Evolutionary conservation across 2,888 invertebrate species (phyloP).

Genomic region (Anagyrus pseudococci): DNA sequence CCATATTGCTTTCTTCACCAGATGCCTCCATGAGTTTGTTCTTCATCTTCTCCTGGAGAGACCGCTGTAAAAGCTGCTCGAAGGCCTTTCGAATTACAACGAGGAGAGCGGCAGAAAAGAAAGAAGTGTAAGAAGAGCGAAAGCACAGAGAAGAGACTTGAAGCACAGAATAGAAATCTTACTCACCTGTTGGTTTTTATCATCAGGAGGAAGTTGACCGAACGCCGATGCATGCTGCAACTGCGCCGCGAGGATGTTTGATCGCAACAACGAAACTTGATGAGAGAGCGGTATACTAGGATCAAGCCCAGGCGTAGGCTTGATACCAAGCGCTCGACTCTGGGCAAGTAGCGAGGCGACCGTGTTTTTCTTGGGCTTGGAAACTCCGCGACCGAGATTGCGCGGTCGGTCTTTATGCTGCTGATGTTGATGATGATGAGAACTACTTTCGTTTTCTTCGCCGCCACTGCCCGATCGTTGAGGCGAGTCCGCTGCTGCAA

Average conservation of each 20-base stretch:
- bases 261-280: slow-evolving; percentile 67
- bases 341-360: slow-evolving; percentile 88
- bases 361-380: slow-evolving; percentile 91
- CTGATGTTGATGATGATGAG: slow-evolving; percentile 28
- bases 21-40: slow-evolving; percentile 58
- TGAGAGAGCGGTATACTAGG: slow-evolving; percentile 67
- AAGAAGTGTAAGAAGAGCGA: background rate
- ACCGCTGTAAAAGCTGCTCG: slow-evolving; percentile 50
- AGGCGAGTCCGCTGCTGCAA: slow-evolving; percentile 68
- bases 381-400: slow-evolving; percentile 85
- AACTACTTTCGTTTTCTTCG: slow-evolving; percentile 68
- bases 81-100: no score
- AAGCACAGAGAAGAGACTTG: background rate
- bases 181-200: slow-evolving; percentile 48
- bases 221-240: slow-evolving; percentile 44
- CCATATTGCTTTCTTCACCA: slow-evolving; percentile 61
- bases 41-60: slow-evolving; percentile 61
- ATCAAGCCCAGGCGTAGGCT: slow-evolving; percentile 72
- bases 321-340: slow-evolving; percentile 81
- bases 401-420: slow-evolving; percentile 77
- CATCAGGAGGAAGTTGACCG: slow-evolving; percentile 40
- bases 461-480: slow-evolving; percentile 69
- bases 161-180: slow-evolving; percentile 7
- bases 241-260: slow-evolving; percentile 74
- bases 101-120: background rate